Percentiles rank a stretch among this genome's conserved stretches.
phyloP scores from a whole-genome alignment of 92 coral and sea anemone species.

The Blastomussa wellsi region DNA sequence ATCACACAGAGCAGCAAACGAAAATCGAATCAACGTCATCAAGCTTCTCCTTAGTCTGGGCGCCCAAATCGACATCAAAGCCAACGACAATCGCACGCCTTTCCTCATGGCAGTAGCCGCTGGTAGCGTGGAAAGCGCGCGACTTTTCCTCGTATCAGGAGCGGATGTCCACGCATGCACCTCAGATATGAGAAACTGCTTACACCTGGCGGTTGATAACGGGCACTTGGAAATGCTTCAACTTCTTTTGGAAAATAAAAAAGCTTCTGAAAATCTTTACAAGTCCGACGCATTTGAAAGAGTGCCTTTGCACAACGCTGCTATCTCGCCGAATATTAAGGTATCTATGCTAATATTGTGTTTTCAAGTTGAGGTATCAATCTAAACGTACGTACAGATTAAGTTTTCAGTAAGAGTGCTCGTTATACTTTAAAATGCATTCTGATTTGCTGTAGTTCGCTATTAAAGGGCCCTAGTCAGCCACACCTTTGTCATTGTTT shows the following conservation, averaged over 20 bases:
- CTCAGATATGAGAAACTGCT: slow-evolving; percentile 59
- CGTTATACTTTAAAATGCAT: no score
- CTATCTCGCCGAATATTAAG: slow-evolving; percentile 55
- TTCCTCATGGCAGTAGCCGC: slow-evolving; percentile 70
- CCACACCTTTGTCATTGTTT: no score
- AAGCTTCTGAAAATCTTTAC: slow-evolving; percentile 48
- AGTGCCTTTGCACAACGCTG: slow-evolving; percentile 77
- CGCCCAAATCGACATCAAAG: slow-evolving; percentile 61
- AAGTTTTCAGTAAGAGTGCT: no score
- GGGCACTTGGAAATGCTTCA: slow-evolving; percentile 67
- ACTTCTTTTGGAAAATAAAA: slow-evolving; percentile 50
- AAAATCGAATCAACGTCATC: slow-evolving; percentile 52
- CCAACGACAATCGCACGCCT: slow-evolving; percentile 65
- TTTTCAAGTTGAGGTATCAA: no score
- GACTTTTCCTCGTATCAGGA: slow-evolving; percentile 63
- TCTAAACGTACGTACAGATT: no score
- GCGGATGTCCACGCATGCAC: slow-evolving; percentile 60
- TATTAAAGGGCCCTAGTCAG: no score
- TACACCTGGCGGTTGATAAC: slow-evolving; percentile 75
- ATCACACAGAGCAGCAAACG: slow-evolving; percentile 54
- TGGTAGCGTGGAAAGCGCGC: slow-evolving; percentile 62
- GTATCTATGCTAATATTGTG: slow-evolving; percentile 15
- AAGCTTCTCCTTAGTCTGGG: slow-evolving; percentile 52
- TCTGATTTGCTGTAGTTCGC: no score
- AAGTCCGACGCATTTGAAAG: slow-evolving; percentile 65